These are phyloP conservation scores for Panthera leo DNA, from an alignment of 2,113 vertebrate genomes.

Conservation along the genomic window DNA sequence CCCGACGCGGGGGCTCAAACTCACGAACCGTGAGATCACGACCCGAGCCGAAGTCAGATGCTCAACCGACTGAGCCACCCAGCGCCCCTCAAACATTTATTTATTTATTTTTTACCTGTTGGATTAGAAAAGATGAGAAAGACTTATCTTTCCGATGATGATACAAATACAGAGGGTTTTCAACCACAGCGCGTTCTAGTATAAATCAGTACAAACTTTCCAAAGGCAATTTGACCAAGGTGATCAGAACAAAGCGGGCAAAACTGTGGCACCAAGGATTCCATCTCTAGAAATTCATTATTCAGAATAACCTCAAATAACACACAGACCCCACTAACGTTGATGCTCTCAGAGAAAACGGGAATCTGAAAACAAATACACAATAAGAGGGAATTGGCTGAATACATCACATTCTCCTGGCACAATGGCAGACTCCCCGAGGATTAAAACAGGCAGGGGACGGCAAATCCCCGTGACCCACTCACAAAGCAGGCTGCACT, in stretches of 20 bases:
- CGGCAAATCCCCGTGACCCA: accelerated
- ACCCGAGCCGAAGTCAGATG: too few species aligned
- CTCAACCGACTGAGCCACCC: too few species aligned
- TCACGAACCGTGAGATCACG: too few species aligned
- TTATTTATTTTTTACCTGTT: not conserved
- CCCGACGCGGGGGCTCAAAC: too few species aligned
- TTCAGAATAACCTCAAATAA: not conserved
- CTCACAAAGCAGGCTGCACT: too few species aligned
- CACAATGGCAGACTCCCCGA: accelerated
- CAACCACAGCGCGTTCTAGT: accelerated
- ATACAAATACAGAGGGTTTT: too few species aligned
- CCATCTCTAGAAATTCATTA: not conserved
- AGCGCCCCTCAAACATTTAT: not conserved
- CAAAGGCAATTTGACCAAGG: not conserved
- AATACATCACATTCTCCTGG: accelerated
- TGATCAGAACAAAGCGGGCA: accelerated
- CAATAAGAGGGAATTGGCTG: not conserved
- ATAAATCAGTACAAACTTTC: not conserved
- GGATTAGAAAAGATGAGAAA: not conserved
- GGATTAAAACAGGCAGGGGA: not conserved
- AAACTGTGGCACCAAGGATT: accelerated
- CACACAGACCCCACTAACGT: too few species aligned
- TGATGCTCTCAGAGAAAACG: not conserved
- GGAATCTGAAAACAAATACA: not conserved
- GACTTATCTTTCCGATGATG: not conserved